Base-by-base conservation (phyloP, 2,888 invertebrate species). In the Acanthoscelides obtectus region DNA sequence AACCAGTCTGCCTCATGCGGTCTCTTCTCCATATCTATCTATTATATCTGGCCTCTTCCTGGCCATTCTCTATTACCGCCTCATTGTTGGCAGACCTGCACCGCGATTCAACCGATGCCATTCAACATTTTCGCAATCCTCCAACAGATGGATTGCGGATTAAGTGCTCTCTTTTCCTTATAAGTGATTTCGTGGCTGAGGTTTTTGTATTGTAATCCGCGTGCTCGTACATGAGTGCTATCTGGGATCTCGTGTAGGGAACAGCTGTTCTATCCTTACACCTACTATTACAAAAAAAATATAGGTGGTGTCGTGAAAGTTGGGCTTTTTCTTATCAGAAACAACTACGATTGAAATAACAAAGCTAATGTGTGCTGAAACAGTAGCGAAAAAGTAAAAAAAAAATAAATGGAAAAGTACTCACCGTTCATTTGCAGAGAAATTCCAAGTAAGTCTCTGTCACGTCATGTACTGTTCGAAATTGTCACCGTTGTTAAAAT, bases 1-100 rank as follows among this genome's bases (percentile, higher is more conserved):
- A 85, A 85, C 85, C 82, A 81, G 82, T 81, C 81, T 74, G 76
- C 77, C 78, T 77, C 74, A 74, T 79, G 77, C 77, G 78, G 79
- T 79, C 77, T 79, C 77, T 76, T 75, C 78, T 75, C 75, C 77
- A 78, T 79, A 80, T 80, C 80, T 79, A 76, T 80, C 78, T 78
- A 79, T 80, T 75, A 75, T 80, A 69, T 69, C 69, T 63, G 22
- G 68, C 68, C 68, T 20, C 21, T 69, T 69, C 64, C 22, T 68
- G 68, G n/a, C 25, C 64, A 64, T 64, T 69, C 22, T 69, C 69
- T 69, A 69, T 69, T 69, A 69, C 69, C 22, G 69, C 45, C 21
- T 69, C 69, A 69, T 69, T 69, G 69, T 69, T 69, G 69, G 27
- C 8, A 6, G 20, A 20, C 66, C 20, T 20, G 66, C 5, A 6